Conservation (phyloP, 2,888 invertebrate genomes). For the Yponomeuta cagnagella region DNA sequence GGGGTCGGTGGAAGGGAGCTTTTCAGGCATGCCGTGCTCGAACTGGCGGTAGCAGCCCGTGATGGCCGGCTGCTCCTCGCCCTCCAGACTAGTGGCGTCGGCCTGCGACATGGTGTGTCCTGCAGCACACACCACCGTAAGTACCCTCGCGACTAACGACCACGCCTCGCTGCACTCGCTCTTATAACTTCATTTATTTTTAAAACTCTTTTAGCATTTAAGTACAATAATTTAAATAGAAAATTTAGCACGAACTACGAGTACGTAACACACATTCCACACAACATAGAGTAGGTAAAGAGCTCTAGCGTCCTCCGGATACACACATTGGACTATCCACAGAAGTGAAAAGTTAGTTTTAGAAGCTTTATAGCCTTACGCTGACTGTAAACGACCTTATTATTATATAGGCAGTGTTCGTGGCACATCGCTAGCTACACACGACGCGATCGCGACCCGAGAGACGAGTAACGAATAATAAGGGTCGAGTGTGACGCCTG, state of each 20-base stretch:
- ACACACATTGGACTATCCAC: slow-evolving; percentile 67
- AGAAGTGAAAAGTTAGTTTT: slow-evolving; percentile 56
- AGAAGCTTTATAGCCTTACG: slow-evolving; percentile 73
- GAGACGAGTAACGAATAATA: slow-evolving; percentile 58
- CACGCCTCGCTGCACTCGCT: slow-evolving; percentile 32
- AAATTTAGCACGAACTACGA: slow-evolving; percentile 62
- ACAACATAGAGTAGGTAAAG: slow-evolving; percentile 36
- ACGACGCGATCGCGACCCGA: slow-evolving; percentile 66
- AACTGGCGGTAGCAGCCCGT: slow-evolving; percentile 87
- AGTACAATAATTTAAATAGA: slow-evolving; percentile 15
- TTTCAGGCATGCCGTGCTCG: slow-evolving; percentile 78
- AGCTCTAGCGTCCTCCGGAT: slow-evolving; percentile 70
- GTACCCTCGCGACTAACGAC: slow-evolving; percentile 50
- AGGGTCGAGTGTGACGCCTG: slow-evolving; percentile 66
- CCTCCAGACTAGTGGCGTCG: slow-evolving; percentile 89
- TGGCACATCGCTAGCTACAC: slow-evolving; percentile 73
- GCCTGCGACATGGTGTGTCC: slow-evolving; percentile 94
- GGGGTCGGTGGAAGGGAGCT: slow-evolving; percentile 53
- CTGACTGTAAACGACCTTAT: slow-evolving; percentile 72
- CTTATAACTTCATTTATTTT: slow-evolving; percentile 2
- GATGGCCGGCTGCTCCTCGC: slow-evolving; percentile 84
- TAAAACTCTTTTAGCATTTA: slow-evolving; percentile 5
- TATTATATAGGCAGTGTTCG: slow-evolving; percentile 59
- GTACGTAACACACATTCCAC: slow-evolving; percentile 72
- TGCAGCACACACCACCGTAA: slow-evolving; percentile 76